phyloP scores from a whole-genome alignment of 2,113 vertebrate genomes.

The Herpetotheres cachinnans region DNA sequence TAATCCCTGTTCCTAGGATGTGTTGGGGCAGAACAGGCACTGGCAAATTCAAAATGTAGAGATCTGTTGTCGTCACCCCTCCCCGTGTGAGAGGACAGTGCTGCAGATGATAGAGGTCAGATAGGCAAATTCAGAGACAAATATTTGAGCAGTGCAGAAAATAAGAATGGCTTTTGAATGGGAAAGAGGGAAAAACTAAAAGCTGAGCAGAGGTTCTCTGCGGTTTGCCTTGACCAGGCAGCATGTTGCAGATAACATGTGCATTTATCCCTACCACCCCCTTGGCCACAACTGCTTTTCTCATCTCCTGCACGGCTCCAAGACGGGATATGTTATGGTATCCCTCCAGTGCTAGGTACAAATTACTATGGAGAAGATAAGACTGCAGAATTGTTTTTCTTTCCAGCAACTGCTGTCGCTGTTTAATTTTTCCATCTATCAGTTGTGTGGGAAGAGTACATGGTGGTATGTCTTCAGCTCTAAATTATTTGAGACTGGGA shows the following conservation, averaged over 20 bases:
- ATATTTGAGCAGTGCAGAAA: background rate
- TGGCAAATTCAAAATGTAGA: background rate
- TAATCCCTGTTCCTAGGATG: background rate
- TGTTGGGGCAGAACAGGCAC: background rate
- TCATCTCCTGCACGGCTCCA: background rate
- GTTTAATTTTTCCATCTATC: background rate
- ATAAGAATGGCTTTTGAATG: background rate
- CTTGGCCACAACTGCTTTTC: background rate
- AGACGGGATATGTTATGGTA: background rate
- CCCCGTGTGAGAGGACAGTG: fast-evolving
- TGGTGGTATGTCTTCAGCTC: background rate
- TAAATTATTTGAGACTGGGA: background rate
- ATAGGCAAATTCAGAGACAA: background rate
- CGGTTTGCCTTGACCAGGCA: background rate
- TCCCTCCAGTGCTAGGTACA: background rate
- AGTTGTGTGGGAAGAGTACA: background rate
- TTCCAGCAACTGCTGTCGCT: conserved; percentile 3
- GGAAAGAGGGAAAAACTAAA: background rate
- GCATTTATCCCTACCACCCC: background rate
- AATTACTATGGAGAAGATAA: conserved; percentile 26
- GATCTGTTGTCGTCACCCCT: background rate
- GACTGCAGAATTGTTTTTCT: conserved; percentile 20
- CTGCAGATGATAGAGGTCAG: background rate
- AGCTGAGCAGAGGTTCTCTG: background rate
- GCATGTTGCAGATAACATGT: background rate